phyloP scores from a whole-genome alignment of 1,140 invertebrate genomes.

The Heliconius hermathena region DNA sequence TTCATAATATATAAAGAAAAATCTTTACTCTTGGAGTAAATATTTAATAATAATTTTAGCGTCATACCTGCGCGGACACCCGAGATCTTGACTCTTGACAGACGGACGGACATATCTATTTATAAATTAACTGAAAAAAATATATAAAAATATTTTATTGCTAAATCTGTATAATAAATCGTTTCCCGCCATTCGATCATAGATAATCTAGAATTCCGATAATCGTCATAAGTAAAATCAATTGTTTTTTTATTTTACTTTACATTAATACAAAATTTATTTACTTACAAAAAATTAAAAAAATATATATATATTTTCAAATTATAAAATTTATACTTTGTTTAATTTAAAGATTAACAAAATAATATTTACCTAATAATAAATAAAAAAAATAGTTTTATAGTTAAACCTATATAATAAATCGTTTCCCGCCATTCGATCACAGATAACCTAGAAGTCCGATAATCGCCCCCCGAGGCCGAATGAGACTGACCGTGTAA shows the following conservation, averaged over 20 bases:
- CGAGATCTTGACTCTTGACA: too few species aligned
- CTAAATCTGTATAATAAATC: conserved; percentile 16
- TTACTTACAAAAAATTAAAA: too few species aligned
- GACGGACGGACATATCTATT: too few species aligned
- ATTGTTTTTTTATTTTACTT: too few species aligned
- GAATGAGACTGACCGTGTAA: conserved; percentile 40
- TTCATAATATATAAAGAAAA: too few species aligned
- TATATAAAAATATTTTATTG: neutral
- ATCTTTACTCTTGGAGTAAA: too few species aligned
- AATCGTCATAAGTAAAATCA: conserved; percentile 15
- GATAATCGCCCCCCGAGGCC: conserved; percentile 38
- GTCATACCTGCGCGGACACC: too few species aligned
- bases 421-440: conserved; percentile 24
- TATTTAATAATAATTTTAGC: too few species aligned
- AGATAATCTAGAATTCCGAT: conserved; percentile 37
- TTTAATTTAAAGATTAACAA: neutral
- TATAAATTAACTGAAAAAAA: too few species aligned
- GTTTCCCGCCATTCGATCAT: conserved; percentile 25
- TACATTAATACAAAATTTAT: too few species aligned
- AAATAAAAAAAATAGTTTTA: neutral
- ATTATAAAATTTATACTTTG: too few species aligned
- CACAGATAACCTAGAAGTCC: conserved; percentile 38
- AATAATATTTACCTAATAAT: neutral
- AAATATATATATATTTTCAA: too few species aligned
- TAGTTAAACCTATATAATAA: conserved; percentile 12